These are phyloP conservation scores for Delia radicum DNA, from an alignment of 1,140 invertebrate species.

Conservation along the genomic window DNA sequence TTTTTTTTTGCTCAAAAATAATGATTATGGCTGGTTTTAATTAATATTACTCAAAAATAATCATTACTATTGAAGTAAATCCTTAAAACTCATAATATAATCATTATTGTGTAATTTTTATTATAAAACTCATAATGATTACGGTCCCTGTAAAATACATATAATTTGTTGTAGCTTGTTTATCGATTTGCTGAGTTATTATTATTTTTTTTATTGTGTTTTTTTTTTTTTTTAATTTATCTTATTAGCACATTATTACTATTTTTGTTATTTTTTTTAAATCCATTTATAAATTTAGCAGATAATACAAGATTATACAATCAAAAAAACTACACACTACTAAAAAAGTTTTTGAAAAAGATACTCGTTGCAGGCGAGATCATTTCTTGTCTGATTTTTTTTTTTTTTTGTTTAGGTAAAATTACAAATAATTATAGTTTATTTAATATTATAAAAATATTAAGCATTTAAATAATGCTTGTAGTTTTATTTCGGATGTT, in stretches of 20 bases:
- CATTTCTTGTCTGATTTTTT: neutral
- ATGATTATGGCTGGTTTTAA: too few relatives aligned
- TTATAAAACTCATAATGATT: too few relatives aligned
- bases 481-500: constrained; percentile 16
- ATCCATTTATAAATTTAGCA: neutral
- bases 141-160: too few relatives aligned
- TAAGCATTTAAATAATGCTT: neutral
- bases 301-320: constrained; percentile 1
- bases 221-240: too few relatives aligned
- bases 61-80: neutral
- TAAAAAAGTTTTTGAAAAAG: constrained; percentile 5
- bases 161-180: too few relatives aligned
- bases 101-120: too few relatives aligned
- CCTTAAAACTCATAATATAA: too few relatives aligned
- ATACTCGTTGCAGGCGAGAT: constrained; percentile 9
- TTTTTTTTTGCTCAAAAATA: too few relatives aligned
- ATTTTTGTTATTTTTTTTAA: neutral
- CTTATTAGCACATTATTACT: neutral
- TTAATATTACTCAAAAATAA: too few relatives aligned
- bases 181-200: neutral
- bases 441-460: neutral
- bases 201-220: neutral
- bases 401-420: neutral
- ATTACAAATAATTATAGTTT: constrained; percentile 12
- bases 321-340: constrained; percentile 15